Evolutionary conservation across 2,888 invertebrate genomes (phyloP).

Genomic region (Xanthorhoe designata): DNA sequence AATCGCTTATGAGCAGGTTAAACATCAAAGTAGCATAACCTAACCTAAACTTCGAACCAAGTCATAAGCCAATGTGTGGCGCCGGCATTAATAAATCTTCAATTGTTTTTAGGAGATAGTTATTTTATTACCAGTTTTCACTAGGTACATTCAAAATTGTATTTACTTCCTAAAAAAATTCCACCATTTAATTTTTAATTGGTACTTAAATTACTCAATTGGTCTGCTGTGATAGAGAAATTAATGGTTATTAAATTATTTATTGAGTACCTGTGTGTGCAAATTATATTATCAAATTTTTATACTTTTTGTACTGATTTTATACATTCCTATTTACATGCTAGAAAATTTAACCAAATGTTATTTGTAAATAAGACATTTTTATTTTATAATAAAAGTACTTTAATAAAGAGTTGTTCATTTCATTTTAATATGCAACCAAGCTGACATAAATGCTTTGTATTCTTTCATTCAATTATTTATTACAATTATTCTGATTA

Average conservation of each 20-base stretch:
- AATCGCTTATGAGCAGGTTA: too few relatives aligned
- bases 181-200: too few relatives aligned
- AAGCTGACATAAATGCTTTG: not conserved
- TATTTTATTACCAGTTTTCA: too few relatives aligned
- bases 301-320: slow-evolving; percentile 19
- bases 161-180: too few relatives aligned
- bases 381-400: slow-evolving; percentile 23
- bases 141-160: too few relatives aligned
- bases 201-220: not conserved
- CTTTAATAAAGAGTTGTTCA: slow-evolving; percentile 14
- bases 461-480: slow-evolving; percentile 23
- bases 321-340: slow-evolving; percentile 25
- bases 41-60: too few relatives aligned
- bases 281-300: slow-evolving; percentile 11
- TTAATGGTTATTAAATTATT: not conserved
- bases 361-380: slow-evolving; percentile 35
- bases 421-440: slow-evolving; percentile 1
- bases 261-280: not conserved
- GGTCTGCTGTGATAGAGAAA: not conserved
- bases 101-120: too few relatives aligned
- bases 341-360: slow-evolving; percentile 32
- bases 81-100: too few relatives aligned
- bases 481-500: not conserved
- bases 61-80: too few relatives aligned
- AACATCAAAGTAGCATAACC: too few relatives aligned